Percentiles rank a stretch among this genome's conserved stretches.
phyloP scores from a whole-genome alignment of 2,888 invertebrate species.

The Ochropacha duplaris region DNA sequence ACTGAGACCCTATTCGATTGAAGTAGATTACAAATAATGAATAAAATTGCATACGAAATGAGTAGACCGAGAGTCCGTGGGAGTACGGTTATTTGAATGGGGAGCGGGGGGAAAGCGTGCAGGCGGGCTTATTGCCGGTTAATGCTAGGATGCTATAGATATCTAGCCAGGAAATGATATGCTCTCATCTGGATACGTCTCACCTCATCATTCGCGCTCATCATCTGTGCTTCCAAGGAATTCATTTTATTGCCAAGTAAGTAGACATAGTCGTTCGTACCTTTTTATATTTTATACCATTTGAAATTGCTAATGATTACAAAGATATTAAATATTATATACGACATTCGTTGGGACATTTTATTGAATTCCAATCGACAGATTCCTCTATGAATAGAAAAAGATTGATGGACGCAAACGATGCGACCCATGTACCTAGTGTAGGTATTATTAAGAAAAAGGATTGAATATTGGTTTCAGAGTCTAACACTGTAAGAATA shows the following conservation, averaged over 20 bases:
- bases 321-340: background rate
- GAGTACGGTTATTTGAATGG: constrained; percentile 71
- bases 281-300: background rate
- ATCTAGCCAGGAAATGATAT: constrained; percentile 36
- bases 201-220: constrained; percentile 47
- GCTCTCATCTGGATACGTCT: constrained; percentile 40
- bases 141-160: constrained; percentile 46
- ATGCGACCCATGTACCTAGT: too few relatives aligned
- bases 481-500: too few relatives aligned
- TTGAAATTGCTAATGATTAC: background rate
- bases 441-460: too few relatives aligned
- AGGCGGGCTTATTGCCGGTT: constrained; percentile 66
- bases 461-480: too few relatives aligned
- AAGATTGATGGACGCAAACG: background rate
- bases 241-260: background rate
- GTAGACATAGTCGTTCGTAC: too few relatives aligned
- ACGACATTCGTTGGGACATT: background rate
- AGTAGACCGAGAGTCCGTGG: constrained; percentile 72
- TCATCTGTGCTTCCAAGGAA: constrained; percentile 32
- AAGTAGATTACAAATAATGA: constrained; percentile 83
- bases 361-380: background rate
- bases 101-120: constrained; percentile 39
- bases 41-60: constrained; percentile 83
- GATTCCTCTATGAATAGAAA: background rate
- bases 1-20: constrained; percentile 79